These are phyloP conservation scores for Aegithalos caudatus DNA, from an alignment of 2,113 vertebrate genomes.

Conservation along the genomic window DNA sequence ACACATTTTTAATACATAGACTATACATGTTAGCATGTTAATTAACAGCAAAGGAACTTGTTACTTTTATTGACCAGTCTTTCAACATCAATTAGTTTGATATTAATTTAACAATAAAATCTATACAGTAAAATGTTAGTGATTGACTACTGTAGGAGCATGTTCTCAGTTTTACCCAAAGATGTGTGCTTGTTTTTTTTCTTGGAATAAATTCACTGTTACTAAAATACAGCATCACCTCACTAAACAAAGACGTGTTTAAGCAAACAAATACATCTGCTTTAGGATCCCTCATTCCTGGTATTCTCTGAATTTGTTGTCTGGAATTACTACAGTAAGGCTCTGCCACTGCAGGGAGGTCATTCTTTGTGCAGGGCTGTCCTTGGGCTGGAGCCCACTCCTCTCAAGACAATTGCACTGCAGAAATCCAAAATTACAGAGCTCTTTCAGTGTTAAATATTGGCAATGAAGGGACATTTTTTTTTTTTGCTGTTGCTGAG, in stretches of 20 bases:
- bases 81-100: background rate
- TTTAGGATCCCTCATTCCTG: background rate
- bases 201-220: background rate
- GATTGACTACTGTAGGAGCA: background rate
- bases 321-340: background rate
- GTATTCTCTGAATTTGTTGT: background rate
- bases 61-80: background rate
- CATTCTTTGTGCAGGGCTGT: background rate
- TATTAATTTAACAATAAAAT: background rate
- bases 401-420: background rate
- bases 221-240: background rate
- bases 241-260: background rate
- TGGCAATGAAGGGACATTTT: background rate
- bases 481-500: background rate
- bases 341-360: background rate
- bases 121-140: background rate
- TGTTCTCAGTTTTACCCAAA: background rate
- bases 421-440: background rate
- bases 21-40: background rate
- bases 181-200: background rate
- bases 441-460: background rate
- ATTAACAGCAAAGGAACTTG: background rate
- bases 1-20: fast-evolving
- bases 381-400: background rate
- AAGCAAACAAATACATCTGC: background rate